Evolutionary conservation across 2,113 vertebrate species (phyloP), one percentile per base, ranked within the genome.

Genomic region (Sphyrna mokarran): DNA sequence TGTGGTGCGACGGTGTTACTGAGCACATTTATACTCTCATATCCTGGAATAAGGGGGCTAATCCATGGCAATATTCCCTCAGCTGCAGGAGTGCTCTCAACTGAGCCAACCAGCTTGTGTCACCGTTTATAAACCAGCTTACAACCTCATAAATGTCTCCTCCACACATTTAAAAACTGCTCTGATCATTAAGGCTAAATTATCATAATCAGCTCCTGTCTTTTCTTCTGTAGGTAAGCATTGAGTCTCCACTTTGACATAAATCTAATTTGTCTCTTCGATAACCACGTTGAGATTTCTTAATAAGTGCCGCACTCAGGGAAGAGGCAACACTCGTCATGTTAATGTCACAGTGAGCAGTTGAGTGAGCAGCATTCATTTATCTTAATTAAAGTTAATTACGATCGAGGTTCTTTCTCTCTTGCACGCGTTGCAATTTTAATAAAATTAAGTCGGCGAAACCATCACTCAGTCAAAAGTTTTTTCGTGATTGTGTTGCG

Each of bases 331-430:
- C 68, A 4, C 96, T 97, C 95, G 96, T 96, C 80, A 95, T 94
- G 72, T 96, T 95, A 86, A 95, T 94, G 95, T 96, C 70, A 83
- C 91, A 96, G 96, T 96, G 97, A 97, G 96, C 23, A 96, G 96
- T 97, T 97, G 97, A 97, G 95, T 97, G 97, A 97, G 97, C 96
- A 97, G 94, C 22, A 89, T 95, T 96, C 96, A 97, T 98, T 98
- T 97, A 97, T 98, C 97, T 98, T 97, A 97, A 98, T 97, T 98
- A 98, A 97, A 96, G 97, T 97, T 98, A 40, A 96, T 97, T 96
- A 97, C 97, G 97, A 98, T 98, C 96, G 98, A 97, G 96, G 96
- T 96, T 96, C 95, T 96, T 69, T 96, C 96, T 97, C 76, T 96
- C 76, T 96, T 95, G 96, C 87, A 96, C 54, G 96, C 54, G 96